Evolutionary conservation across 1,140 invertebrate genomes (phyloP).

Genomic region (Drosophila mauritiana): DNA sequence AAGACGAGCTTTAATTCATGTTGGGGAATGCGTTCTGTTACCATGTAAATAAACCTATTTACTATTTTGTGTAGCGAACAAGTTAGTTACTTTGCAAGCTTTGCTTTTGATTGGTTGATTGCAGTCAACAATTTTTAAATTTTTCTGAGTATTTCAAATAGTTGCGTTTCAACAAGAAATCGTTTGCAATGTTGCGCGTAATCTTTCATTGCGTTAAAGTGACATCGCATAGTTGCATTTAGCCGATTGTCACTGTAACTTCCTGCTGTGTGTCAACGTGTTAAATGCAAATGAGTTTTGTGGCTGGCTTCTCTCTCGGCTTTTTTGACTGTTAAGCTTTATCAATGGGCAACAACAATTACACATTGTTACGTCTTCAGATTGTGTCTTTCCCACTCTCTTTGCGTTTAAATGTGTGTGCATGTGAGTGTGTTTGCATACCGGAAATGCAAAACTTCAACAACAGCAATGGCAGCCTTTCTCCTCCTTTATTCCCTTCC

Average conservation of each 20-base stretch:
- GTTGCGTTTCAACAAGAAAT: too few species aligned
- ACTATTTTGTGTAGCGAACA: too few species aligned
- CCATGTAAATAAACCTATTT: too few species aligned
- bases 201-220: not conserved
- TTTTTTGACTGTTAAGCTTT: constrained; percentile 64
- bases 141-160: too few species aligned
- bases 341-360: constrained; percentile 77
- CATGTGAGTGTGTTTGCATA: constrained; percentile 59
- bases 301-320: not conserved
- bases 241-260: constrained; percentile 29
- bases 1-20: too few species aligned
- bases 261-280: constrained; percentile 50
- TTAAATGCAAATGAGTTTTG: constrained; percentile 75
- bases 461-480: constrained; percentile 50
- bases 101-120: too few species aligned
- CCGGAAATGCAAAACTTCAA: constrained; percentile 81
- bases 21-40: too few species aligned
- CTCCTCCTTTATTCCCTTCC: constrained; percentile 5
- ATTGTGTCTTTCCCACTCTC: constrained; percentile 38
- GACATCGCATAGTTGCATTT: constrained; percentile 1
- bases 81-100: too few species aligned
- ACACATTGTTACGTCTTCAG: constrained; percentile 76
- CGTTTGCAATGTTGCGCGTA: too few species aligned
- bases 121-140: too few species aligned
- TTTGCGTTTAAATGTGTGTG: not conserved